Evolutionary conservation across 2,797 vertebrate genomes (phyloP), one percentile per base, ranked within the genome.

Genomic region (Eremophila alpestris): DNA sequence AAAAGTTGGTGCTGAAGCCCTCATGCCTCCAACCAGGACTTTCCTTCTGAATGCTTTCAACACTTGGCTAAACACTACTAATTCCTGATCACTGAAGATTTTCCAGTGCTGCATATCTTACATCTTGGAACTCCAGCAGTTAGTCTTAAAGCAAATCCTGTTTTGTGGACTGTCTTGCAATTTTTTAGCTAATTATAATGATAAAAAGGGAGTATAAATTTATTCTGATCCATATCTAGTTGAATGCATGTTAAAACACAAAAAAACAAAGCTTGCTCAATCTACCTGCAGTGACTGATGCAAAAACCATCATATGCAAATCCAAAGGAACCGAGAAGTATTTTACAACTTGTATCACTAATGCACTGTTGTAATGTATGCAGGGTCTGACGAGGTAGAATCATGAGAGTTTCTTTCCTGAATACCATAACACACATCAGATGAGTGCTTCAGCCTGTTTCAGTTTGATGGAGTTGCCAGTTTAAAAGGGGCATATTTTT

Each of bases 231-330:
- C 97, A 97, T 99, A 98, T 98, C 98, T 98, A 98, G 98, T 98
- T 98, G 98, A 99, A 98, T 99, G 99, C 99, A 99, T 99, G 99
- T 99, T 98, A 98, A 98, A 98, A 98, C 98, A 98, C 89, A 90
- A 95, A 98, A 98, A 98, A 98, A 98, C 97, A 98, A 98, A 98
- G 98, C 99, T 99, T 99, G 99, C 98, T 99, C 98, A 98, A 98
- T 98, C 98, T 98, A 98, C 98, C 98, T 99, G 98, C 98, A 98
- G 98, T 98, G 98, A 99, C 98, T 98, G 98, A 99, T 99, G 98
- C 98, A 98, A 98, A 98, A 98, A 98, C 98, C 97, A 98, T 98
- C 98, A 98, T 98, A 98, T 98, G 98, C 98, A 98, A 99, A 98
- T 98, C 98, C 98, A 98, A 99, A 99, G 98, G 98, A 98, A 98